Evolutionary conservation across 1,140 invertebrate species (phyloP), one percentile per base, ranked within the genome.

Genomic region (Cardiocondyla obscurior): DNA sequence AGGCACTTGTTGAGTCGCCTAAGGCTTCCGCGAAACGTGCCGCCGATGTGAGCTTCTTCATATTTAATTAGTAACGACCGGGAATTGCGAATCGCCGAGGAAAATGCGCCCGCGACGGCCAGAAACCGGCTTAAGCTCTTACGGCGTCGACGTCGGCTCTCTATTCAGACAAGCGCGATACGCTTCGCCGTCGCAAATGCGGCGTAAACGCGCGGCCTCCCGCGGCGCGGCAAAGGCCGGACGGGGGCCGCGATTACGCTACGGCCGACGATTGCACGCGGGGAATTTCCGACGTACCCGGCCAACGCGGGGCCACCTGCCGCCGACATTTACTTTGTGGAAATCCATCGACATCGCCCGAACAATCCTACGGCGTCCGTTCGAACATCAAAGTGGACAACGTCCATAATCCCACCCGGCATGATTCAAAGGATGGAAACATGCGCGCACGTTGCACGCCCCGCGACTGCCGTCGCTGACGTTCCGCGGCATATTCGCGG

Each of bases 371-470:
- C 51, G 70, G 86, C 81, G 72, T 88, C 86, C 73, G 84, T 58
- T 69, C 74, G 84, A 74, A 89, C 87, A 89, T 90, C 88, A 90
- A 90, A 90, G 88, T 90, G 88, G 85, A 85, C 88, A 89, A 70
- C 88, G 85, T 87, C 73, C 88, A 88, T 88, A 88, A 89, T 67
- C 84, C 49, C 70, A 83, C 70, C 51, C 85, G 76, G 70, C 70
- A 42, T 73, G 53, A 82, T 89, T 87, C 85, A 89, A 90, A 89
- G 88, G 85, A 87, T 69, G 55, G 53, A 53, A 62, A 53, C 60
- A 65, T 22, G 44, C 16, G 16, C 79, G 67, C 39, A 39, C 51
- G 76, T 46, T n/a, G n/a, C n/a, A 22, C 36, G 25, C 25, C 46
- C n/a, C 25, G n/a, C 28, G 39, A 49, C 30, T 49, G 60, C 60